phyloP scores from a whole-genome alignment of 2,888 invertebrate genomes.

The Pogonocherus hispidulus region DNA sequence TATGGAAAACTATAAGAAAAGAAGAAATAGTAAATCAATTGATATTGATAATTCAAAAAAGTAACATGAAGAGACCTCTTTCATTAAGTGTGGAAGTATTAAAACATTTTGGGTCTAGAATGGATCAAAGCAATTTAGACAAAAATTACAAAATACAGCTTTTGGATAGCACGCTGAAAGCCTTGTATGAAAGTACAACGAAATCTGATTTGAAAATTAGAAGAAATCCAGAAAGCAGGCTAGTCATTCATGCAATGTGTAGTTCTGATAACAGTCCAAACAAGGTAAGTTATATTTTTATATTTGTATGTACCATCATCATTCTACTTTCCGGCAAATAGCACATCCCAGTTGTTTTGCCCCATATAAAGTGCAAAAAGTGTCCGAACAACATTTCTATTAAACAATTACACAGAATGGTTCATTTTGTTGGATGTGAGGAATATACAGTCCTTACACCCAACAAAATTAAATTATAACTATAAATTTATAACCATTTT shows the following conservation, averaged over 20 bases:
- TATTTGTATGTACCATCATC: no score
- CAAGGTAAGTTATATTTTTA: constrained; percentile 46
- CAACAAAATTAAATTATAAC: no score
- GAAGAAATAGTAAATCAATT: constrained; percentile 37
- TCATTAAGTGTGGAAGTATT: constrained; percentile 48
- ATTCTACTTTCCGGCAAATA: no score
- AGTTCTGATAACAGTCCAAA: constrained; percentile 46
- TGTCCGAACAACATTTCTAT: no score
- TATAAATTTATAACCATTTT: no score
- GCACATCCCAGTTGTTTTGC: no score
- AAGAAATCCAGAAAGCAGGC: constrained; percentile 55
- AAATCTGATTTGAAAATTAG: constrained; percentile 52
- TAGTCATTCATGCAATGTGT: constrained; percentile 56
- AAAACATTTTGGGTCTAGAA: constrained; percentile 39
- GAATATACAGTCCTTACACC: no score
- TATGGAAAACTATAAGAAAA: constrained; percentile 42
- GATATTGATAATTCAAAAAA: constrained; percentile 51
- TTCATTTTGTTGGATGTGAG: no score
- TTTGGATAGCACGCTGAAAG: constrained; percentile 46
- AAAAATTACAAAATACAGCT: constrained; percentile 49
- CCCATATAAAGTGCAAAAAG: no score
- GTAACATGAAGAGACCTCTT: constrained; percentile 57
- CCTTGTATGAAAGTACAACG: constrained; percentile 36
- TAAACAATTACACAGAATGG: no score
- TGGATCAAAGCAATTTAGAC: constrained; percentile 43